Evolutionary conservation across 2,888 invertebrate species (phyloP).

Genomic region (Parasteatoda lunata): DNA sequence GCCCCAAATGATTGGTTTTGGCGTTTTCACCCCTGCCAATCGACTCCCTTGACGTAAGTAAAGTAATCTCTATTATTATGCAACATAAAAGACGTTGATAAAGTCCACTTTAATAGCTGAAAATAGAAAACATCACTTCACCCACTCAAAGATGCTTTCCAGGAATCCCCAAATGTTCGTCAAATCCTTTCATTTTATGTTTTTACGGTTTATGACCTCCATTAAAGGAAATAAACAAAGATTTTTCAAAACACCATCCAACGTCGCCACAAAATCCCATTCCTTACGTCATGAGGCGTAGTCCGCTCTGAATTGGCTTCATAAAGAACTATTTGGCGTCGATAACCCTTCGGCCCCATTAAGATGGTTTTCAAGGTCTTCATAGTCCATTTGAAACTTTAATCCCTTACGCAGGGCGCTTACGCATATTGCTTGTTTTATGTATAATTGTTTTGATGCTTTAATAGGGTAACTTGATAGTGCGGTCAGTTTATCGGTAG

Average conservation of each 20-base stretch:
- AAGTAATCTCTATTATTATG: not conserved
- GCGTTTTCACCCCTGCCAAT: no score
- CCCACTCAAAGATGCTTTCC: slow-evolving; percentile 27
- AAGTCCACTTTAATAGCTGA: slow-evolving; percentile 5
- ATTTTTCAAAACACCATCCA: not conserved
- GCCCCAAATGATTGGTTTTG: not conserved
- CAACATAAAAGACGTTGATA: slow-evolving; percentile 25
- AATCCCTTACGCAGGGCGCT: slow-evolving; percentile 7
- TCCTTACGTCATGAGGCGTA: slow-evolving; percentile 2
- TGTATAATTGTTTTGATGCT: no score
- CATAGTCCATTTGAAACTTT: slow-evolving; percentile 14
- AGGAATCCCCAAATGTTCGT: slow-evolving; percentile 11
- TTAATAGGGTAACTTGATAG: no score
- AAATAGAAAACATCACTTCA: slow-evolving; percentile 32
- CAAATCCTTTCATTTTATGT: slow-evolving; percentile 16
- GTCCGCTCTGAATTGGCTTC: not conserved
- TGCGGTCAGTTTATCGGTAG: no score
- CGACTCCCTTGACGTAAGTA: not conserved
- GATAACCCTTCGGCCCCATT: slow-evolving; percentile 53
- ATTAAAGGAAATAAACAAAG: slow-evolving; percentile 39
- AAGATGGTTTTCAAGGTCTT: slow-evolving; percentile 39
- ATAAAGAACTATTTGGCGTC: slow-evolving; percentile 12
- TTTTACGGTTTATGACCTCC: slow-evolving; percentile 34
- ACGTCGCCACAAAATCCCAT: slow-evolving; percentile 1
- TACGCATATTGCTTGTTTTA: not conserved